Percentiles rank a stretch among this genome's conserved stretches.
These are phyloP conservation scores for Agrilus cyanescens DNA, from an alignment of 2,888 invertebrate genomes.

Conservation along the genomic window DNA sequence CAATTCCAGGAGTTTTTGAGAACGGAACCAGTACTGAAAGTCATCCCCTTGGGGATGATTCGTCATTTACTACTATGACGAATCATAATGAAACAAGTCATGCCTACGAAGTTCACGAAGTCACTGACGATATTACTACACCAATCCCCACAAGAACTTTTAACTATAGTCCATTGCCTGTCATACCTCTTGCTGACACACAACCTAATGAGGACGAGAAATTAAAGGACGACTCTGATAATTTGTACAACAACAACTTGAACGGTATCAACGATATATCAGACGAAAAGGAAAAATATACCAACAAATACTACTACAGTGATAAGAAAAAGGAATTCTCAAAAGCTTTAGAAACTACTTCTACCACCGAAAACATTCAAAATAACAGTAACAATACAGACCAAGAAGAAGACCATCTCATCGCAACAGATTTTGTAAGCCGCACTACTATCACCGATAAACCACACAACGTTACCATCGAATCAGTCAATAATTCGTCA, in stretches of 20 bases:
- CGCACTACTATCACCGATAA: slow-evolving; percentile 12
- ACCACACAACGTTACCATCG: slow-evolving; percentile 26
- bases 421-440: slow-evolving; percentile 14
- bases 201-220: no score
- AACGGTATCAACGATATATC: slow-evolving; percentile 20
- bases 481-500: slow-evolving; percentile 11
- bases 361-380: slow-evolving; percentile 8
- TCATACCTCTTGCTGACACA: slow-evolving; percentile 2
- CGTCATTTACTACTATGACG: background rate
- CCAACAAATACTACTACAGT: slow-evolving; percentile 9
- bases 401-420: slow-evolving; percentile 15
- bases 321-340: slow-evolving; percentile 3
- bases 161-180: slow-evolving; percentile 22
- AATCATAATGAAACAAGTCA: slow-evolving; percentile 11
- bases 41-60: background rate
- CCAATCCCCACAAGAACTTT: slow-evolving; percentile 27
- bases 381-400: slow-evolving; percentile 12
- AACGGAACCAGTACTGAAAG: background rate
- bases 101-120: slow-evolving; percentile 26
- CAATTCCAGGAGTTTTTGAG: background rate
- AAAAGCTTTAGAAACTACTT: slow-evolving; percentile 9
- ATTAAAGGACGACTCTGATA: background rate
- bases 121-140: slow-evolving; percentile 18
- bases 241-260: background rate
- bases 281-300: slow-evolving; percentile 21